Base-by-base conservation (phyloP, 2,888 invertebrate genomes). In the Euclidia mi region DNA sequence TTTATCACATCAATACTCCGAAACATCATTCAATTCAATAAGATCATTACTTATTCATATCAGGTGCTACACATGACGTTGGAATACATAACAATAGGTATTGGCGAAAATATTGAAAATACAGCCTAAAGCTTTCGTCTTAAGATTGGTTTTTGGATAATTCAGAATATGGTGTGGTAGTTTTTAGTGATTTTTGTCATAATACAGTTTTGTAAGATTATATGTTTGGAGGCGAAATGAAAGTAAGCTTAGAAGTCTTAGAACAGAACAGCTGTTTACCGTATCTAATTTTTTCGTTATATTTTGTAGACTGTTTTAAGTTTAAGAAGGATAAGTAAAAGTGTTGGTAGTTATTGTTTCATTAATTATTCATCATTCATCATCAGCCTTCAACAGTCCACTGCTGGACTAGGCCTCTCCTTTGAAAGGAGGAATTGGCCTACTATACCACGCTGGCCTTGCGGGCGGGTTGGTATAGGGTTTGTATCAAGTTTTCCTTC, bases 1-100 rank as follows among this genome's bases (percentile, higher is more conserved):
- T 65, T 71, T 65, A 73, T 76, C 60, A 73, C 76, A 76, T 76
- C 76, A 76, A 73, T 66, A 64, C 66, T 60, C 69, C 65, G 63
- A 64, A 73, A 32, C 62, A 62, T 76, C 56, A 76, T 65, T 74
- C 66, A 76, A 69, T 65, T 73, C 56, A 73, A 66, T 48, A 57
- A 46, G 50, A 31, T 12, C 15, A 69, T 74, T 66, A 73, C 29
- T 37, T 58, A 74, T 76, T 76, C 73, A 64, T 35, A 55, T 64
- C 73, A 74, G 64, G 76, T 74, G 64, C 45, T 58, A 53, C 31
- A 43, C 49, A 31, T 44, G 59, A 38, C 50, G 31, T 35, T 56
- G 49, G 35, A 6, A 14, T 31, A 40, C 57, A 56, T 56, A 14
- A 46, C 56, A 62, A 60, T 52, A 43, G 56, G 41, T 51, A 56